Evolutionary conservation across 2,113 vertebrate species (phyloP).

Genomic region (Emydura subglobosa): DNA sequence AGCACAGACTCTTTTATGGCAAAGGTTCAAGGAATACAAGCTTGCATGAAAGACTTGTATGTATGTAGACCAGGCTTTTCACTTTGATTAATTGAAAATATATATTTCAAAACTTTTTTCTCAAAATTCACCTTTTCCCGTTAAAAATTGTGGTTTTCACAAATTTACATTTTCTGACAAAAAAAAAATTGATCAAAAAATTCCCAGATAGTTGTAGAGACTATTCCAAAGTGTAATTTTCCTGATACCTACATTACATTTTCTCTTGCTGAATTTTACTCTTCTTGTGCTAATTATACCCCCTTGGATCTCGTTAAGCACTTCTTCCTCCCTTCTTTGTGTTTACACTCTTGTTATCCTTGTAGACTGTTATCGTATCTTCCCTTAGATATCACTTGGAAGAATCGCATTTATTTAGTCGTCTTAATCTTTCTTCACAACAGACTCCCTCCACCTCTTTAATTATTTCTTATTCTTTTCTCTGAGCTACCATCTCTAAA

Average conservation of each 20-base stretch:
- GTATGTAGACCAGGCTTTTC: not conserved
- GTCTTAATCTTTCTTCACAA: too few relatives aligned
- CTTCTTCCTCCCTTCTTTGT: too few relatives aligned
- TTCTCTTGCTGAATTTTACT: slow-evolving; percentile 45
- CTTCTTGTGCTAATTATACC: not conserved
- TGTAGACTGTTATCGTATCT: too few relatives aligned
- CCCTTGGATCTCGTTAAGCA: too few relatives aligned
- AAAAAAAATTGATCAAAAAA: not conserved
- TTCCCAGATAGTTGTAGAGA: not conserved
- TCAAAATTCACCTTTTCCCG: not conserved
- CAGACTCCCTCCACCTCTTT: too few relatives aligned
- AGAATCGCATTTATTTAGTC: too few relatives aligned
- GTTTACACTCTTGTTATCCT: too few relatives aligned
- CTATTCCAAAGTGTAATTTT: not conserved
- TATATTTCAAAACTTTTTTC: not conserved
- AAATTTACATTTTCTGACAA: slow-evolving; percentile 41
- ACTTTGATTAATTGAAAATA: not conserved
- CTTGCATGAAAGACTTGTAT: not conserved
- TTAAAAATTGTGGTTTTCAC: not conserved
- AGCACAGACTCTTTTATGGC: not conserved
- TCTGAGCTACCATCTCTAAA: too few relatives aligned
- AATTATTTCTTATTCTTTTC: too few relatives aligned
- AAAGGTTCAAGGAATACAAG: not conserved
- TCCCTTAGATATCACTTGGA: too few relatives aligned
- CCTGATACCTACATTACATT: slow-evolving; percentile 15